Conservation (phyloP, 2,888 invertebrate species). For the Muschampia plurimacula region DNA sequence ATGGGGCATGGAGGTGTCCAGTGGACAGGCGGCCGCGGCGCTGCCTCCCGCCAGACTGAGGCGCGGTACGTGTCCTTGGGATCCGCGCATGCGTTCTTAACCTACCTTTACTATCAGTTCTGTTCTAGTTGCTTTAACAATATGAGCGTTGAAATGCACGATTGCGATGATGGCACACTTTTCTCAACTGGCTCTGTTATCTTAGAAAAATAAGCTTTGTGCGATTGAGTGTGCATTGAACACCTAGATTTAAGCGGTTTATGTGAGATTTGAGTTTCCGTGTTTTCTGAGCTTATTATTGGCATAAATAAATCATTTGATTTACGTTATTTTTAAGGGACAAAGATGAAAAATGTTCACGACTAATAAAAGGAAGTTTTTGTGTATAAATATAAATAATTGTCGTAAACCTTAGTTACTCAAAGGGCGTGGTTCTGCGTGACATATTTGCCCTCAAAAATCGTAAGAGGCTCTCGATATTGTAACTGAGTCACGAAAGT, state of each 20-base stretch:
- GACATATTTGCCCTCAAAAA: constrained; percentile 58
- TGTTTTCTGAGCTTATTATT: not conserved
- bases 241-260: not conserved
- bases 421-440: constrained; percentile 62
- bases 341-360: not conserved
- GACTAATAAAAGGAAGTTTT: not conserved
- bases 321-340: not conserved
- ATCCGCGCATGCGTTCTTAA: constrained; percentile 71
- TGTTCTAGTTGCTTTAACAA: constrained; percentile 64
- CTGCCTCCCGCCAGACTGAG: constrained; percentile 80
- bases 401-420: constrained; percentile 6
- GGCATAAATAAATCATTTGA: not conserved
- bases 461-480: constrained; percentile 42
- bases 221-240: not conserved
- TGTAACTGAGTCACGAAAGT: constrained; percentile 35
- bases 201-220: constrained; percentile 5
- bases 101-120: constrained; percentile 71
- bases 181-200: constrained; percentile 42
- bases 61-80: constrained; percentile 79
- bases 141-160: constrained; percentile 52
- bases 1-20: too few species aligned
- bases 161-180: constrained; percentile 61
- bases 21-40: constrained; percentile 71
- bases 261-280: not conserved
- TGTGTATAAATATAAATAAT: not conserved